Conservation (phyloP, 2,888 invertebrate genomes). For the Drosophila merina region DNA sequence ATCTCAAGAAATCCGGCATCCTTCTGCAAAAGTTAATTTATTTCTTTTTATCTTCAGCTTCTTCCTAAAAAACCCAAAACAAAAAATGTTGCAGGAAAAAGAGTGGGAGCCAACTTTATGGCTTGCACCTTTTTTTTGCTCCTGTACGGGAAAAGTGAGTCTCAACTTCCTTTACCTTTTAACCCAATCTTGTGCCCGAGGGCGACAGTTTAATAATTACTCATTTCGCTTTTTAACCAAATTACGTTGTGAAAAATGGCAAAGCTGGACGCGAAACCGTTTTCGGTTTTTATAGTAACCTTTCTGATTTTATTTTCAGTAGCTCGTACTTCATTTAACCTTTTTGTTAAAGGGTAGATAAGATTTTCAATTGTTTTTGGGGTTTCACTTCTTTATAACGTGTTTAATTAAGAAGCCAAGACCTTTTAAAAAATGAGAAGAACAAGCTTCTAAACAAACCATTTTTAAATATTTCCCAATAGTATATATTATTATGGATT, state of each 20-base stretch:
- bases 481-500: neutral
- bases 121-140: slow-evolving; percentile 27
- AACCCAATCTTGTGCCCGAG: slow-evolving; percentile 8
- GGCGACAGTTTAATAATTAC: slow-evolving; percentile 65
- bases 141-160: slow-evolving; percentile 12
- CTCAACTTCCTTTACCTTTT: slow-evolving; percentile 29
- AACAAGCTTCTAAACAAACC: neutral
- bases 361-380: slow-evolving; percentile 28
- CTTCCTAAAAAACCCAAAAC: neutral
- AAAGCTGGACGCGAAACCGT: slow-evolving; percentile 56
- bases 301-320: slow-evolving; percentile 19
- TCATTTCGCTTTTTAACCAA: slow-evolving; percentile 67
- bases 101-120: slow-evolving; percentile 30
- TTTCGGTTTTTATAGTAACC: slow-evolving; percentile 27
- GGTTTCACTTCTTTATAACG: slow-evolving; percentile 4
- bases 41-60: slow-evolving; percentile 23
- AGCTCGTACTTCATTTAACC: slow-evolving; percentile 21
- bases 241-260: slow-evolving; percentile 62
- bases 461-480: neutral
- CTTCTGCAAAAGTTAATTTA: slow-evolving; percentile 53
- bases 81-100: slow-evolving; percentile 19
- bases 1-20: slow-evolving; percentile 6
- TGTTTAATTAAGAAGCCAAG: slow-evolving; percentile 13
- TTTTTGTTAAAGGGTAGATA: slow-evolving; percentile 36
- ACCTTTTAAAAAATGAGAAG: slow-evolving; percentile 2